These are phyloP conservation scores for Halichoerus grypus DNA, from an alignment of 2,113 vertebrate species.

Conservation along the genomic window DNA sequence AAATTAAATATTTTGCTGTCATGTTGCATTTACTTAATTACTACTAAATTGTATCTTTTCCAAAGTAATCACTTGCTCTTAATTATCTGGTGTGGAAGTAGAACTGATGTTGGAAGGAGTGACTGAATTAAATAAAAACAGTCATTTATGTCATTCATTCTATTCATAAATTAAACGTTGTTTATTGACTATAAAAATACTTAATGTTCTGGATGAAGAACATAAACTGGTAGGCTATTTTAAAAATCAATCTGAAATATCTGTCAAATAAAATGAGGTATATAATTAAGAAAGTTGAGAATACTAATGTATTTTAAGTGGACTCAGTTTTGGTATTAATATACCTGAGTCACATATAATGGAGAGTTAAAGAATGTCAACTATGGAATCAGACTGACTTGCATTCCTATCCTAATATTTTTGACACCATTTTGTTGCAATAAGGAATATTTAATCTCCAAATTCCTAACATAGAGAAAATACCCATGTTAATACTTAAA, in stretches of 20 bases:
- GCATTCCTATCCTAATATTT: not conserved
- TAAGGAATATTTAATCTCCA: not conserved
- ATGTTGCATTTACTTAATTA: not conserved
- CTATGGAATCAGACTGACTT: not conserved
- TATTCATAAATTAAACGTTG: not conserved
- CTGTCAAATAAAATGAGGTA: not conserved
- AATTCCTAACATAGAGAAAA: not conserved
- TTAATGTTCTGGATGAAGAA: not conserved
- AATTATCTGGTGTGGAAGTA: not conserved
- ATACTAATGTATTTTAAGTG: not conserved
- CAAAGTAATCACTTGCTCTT: not conserved
- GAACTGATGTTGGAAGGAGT: not conserved
- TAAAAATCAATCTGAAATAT: not conserved
- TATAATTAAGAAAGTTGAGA: not conserved
- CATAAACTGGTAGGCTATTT: not conserved
- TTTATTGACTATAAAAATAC: not conserved
- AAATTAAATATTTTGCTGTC: not conserved
- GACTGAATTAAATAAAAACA: not conserved
- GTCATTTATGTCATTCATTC: not conserved
- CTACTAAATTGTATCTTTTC: not conserved
- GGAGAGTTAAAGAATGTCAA: not conserved
- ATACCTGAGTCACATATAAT: not conserved
- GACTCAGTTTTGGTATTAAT: not conserved
- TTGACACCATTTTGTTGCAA: not conserved
- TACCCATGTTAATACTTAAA: not conserved